Evolutionary conservation across 2,113 vertebrate genomes (phyloP), one percentile per base, ranked within the genome.

Genomic region (Oncorhynchus keta): DNA sequence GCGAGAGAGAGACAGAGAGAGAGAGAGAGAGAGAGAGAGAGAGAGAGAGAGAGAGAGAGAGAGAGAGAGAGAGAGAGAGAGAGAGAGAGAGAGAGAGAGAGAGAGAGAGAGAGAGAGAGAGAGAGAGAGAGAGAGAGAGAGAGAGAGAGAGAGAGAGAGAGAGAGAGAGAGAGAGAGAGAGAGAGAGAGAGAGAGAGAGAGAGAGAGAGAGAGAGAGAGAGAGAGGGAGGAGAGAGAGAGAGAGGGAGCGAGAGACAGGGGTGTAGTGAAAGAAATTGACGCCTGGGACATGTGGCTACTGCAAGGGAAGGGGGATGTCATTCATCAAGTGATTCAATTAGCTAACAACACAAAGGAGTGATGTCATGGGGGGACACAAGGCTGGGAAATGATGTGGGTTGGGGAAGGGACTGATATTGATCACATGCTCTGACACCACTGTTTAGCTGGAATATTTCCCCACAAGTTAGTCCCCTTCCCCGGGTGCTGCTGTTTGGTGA

Each of bases 301-400:
- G 66, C 70, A 71, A 1, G 16, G 72, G 49, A 22, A 20, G 18
- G 8, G 51, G 70, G 67, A 85, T 81, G 80, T 84, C 70, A 81
- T 80, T 82, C 39, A 76, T 80, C 24, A 77, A 66, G 49, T 83
- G 74, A 68, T 87, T 83, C 87, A 88, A 86, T 90, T 80, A 83
- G 49, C 74, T 84, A 66, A 84, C 88, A 83, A 79, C 82, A 75
- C n/a, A 81, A 72, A 68, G 35, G 70, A 70, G 64, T 59, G 1
- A 65, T 35, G 72, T 82, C 73, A 85, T 81, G 61, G 22, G 72
- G 5, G 11, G 71, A 24, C 39, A 28, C 45, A 68, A 55, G 68
- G 57, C 11, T 8, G 8, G 70, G 45, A 79, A 80, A 79, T 67
- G 61, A 39, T 65, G 66, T 26, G 22, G 26, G 22, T 69, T 22